Percentiles rank a stretch among this genome's conserved stretches.
Conservation (phyloP, 2,797 vertebrate genomes). For the Coranthus polyacanthus region DNA sequence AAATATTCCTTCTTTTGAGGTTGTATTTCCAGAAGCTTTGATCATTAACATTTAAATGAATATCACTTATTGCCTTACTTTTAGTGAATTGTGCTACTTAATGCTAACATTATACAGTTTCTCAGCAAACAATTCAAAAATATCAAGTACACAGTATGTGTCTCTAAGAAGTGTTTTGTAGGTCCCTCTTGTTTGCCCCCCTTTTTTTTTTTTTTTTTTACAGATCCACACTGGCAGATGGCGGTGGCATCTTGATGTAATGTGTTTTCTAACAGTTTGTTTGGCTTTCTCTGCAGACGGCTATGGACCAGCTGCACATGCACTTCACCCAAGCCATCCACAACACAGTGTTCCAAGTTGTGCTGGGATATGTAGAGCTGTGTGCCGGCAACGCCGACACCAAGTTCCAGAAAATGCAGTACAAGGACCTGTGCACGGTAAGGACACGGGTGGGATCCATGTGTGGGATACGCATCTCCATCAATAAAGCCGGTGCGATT, state of each 20-base stretch:
- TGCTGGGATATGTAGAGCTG: slow-evolving; percentile 97
- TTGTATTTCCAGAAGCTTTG: no score
- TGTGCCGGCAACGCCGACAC: slow-evolving; percentile 97
- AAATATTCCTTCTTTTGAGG: no score
- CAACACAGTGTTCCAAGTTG: slow-evolving; percentile 99
- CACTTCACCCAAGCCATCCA: slow-evolving; percentile 99
- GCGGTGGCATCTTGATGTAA: slow-evolving; percentile 17
- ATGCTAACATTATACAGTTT: not conserved
- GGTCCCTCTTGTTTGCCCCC: slow-evolving; percentile 9
- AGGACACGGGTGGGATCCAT: slow-evolving; percentile 37
- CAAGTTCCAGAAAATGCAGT: slow-evolving; percentile 99
- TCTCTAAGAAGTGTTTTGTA: slow-evolving; percentile 23
- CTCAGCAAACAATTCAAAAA: slow-evolving; percentile 18
- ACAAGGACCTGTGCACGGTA: slow-evolving; percentile 98
- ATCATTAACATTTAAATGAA: no score
- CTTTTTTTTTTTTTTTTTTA: slow-evolving; percentile 11
- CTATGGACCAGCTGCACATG: slow-evolving; percentile 99
- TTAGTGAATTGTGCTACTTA: no score
- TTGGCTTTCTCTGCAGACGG: slow-evolving; percentile 86
- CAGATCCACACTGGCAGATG: slow-evolving; percentile 16
- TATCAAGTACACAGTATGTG: slow-evolving; percentile 2
- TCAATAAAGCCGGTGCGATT: no score
- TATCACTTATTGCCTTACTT: no score
- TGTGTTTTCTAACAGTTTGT: slow-evolving; percentile 29
- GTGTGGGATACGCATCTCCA: no score